These are phyloP conservation scores for Brevimyrus niger DNA, from an alignment of 2,113 vertebrate genomes.

Conservation along the genomic window DNA sequence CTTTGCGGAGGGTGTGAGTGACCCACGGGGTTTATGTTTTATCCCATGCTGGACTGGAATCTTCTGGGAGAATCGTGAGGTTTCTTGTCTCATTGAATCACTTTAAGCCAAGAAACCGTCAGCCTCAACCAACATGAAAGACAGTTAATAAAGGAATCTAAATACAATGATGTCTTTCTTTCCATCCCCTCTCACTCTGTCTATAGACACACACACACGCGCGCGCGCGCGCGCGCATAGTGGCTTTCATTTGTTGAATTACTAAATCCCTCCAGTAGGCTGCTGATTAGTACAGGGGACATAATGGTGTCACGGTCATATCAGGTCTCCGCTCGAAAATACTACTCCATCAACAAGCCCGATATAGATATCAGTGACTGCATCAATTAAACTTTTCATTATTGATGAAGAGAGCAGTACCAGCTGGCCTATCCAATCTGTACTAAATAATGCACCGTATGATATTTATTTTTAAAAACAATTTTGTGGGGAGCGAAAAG, in stretches of 20 bases:
- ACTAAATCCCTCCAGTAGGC: not conserved
- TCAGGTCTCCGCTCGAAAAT: slow-evolving; percentile 18
- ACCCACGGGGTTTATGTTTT: slow-evolving; percentile 29
- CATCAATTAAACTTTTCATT: slow-evolving; percentile 33
- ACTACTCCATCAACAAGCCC: slow-evolving; percentile 21
- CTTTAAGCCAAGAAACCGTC: not conserved
- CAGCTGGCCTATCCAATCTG: slow-evolving; percentile 24
- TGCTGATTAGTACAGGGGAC: not conserved
- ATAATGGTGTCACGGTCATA: not conserved
- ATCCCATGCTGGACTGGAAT: slow-evolving; percentile 27
- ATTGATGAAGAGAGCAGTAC: slow-evolving; percentile 44
- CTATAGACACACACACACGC: not conserved
- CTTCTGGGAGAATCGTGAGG: not conserved
- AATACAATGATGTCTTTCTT: slow-evolving; percentile 11
- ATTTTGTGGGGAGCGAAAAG: not conserved
- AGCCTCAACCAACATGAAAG: not conserved
- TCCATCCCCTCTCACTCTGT: not conserved
- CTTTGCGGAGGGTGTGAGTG: not conserved
- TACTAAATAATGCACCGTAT: slow-evolving; percentile 34
- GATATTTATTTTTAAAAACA: slow-evolving; percentile 10
- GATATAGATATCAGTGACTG: slow-evolving; percentile 37
- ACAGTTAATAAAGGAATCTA: not conserved
- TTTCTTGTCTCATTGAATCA: slow-evolving; percentile 5
- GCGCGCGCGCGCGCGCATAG: too few species aligned
- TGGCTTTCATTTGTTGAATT: not conserved